Conservation (phyloP, 1,140 invertebrate species). For the Spodoptera litura region DNA sequence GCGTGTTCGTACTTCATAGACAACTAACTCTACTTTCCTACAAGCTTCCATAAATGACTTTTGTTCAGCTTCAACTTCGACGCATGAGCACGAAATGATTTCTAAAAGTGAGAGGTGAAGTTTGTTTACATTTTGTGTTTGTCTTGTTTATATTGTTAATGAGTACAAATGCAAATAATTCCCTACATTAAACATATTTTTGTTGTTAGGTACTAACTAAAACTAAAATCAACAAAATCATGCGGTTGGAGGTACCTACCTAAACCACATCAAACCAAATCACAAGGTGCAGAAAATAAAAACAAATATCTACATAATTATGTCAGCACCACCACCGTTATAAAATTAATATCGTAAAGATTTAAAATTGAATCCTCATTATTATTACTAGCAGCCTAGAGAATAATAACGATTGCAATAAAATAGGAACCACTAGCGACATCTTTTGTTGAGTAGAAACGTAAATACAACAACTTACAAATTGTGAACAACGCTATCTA, state of each 20-base stretch:
- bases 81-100: slow-evolving; percentile 11
- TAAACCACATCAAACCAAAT: no score
- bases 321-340: no score
- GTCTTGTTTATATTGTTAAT: not conserved
- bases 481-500: slow-evolving; percentile 53
- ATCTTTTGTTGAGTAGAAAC: slow-evolving; percentile 57
- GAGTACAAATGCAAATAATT: not conserved
- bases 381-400: no score
- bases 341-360: no score
- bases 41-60: slow-evolving; percentile 49
- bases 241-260: no score
- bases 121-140: slow-evolving; percentile 21
- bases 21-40: slow-evolving; percentile 49
- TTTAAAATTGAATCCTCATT: no score
- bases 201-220: no score
- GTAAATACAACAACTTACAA: not conserved
- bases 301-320: no score
- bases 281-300: no score
- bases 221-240: no score
- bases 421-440: slow-evolving; percentile 33
- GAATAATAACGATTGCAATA: no score
- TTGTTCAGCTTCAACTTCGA: slow-evolving; percentile 11
- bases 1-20: slow-evolving; percentile 13
- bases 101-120: not conserved
- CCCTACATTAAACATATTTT: not conserved